Evolutionary conservation across 2,888 invertebrate genomes (phyloP), one percentile per base, ranked within the genome.

Genomic region (Apocheima hispidaria): DNA sequence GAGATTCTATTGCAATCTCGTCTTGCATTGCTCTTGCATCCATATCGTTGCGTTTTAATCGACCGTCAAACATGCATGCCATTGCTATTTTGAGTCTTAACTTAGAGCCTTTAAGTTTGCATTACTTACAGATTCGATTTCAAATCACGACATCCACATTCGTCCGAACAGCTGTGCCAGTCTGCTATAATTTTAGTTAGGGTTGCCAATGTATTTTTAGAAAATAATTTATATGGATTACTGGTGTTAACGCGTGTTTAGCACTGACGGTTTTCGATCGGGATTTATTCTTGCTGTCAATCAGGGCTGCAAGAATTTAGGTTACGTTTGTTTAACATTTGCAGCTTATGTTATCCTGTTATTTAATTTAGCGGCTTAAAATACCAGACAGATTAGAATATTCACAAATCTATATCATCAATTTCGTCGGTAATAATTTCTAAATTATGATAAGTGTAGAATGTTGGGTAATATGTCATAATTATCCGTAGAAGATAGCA

Each of bases 191-290:
- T 43, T 60, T 81, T n/a, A 46, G 20, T 14, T 26, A 90, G 90
- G 91, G 90, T 78, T 91, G 90, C 83, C 88, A 88, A 84, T 73
- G 81, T 90, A 90, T 90, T 84, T 90, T 84, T 86, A 87, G 88
- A 82, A 77, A 69, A 77, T 78, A 80, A 88, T 88, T 84, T 86
- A 83, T 84, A 79, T 75, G 81, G 86, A 88, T 88, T 88, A 77
- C 43, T 81, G 79, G 9, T 16, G 12, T 77, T 83, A 81, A 85
- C 75, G 77, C 69, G 77, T 78, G 80, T 75, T 50, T 20, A 40
- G 18, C 43, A 50, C 20, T 51, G 50, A 26, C 63, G 61, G 58
- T 59, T 53, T 53, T 60, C 60, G 55, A 60, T 60, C 7, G 38
- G 50, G 50, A 60, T 60, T 60, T 54, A 56, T 61, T 33, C 6